Evolutionary conservation across 1,140 invertebrate species (phyloP).

Genomic region (Drosophila mayri): DNA sequence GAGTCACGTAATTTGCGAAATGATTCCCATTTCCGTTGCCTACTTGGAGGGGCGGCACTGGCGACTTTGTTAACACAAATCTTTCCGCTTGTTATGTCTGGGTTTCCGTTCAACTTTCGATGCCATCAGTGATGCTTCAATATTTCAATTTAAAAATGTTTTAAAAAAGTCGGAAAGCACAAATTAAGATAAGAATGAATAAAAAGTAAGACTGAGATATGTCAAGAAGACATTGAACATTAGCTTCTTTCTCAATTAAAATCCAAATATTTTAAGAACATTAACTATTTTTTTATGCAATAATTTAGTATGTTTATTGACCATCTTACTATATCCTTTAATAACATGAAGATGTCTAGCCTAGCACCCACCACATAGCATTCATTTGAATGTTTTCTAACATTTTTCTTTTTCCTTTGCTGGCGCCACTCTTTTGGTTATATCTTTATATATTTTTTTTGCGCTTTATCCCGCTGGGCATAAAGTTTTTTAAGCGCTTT

Average conservation of each 20-base stretch:
- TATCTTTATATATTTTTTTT: conserved; percentile 7
- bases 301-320: too few relatives aligned
- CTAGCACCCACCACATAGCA: neutral
- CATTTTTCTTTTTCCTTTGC: conserved; percentile 57
- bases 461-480: neutral
- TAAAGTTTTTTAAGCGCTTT: conserved; percentile 63
- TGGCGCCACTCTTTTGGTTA: conserved; percentile 10
- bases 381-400: conserved; percentile 55
- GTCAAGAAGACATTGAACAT: neutral
- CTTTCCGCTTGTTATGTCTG: conserved; percentile 79
- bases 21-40: conserved; percentile 72
- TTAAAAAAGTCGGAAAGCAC: neutral
- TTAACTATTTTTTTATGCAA: neutral
- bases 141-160: conserved; percentile 8
- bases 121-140: conserved; percentile 14
- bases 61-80: conserved; percentile 76
- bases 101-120: conserved; percentile 70
- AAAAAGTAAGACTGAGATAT: neutral
- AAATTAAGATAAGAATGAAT: neutral
- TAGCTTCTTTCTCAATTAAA: neutral
- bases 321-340: too few relatives aligned
- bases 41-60: conserved; percentile 46
- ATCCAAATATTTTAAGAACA: neutral
- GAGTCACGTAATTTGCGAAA: conserved; percentile 78
- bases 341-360: neutral